Percentiles rank a stretch among this genome's conserved stretches.
Conservation (phyloP, 2,797 vertebrate genomes). For the Parauchenoglanis punctatus region DNA sequence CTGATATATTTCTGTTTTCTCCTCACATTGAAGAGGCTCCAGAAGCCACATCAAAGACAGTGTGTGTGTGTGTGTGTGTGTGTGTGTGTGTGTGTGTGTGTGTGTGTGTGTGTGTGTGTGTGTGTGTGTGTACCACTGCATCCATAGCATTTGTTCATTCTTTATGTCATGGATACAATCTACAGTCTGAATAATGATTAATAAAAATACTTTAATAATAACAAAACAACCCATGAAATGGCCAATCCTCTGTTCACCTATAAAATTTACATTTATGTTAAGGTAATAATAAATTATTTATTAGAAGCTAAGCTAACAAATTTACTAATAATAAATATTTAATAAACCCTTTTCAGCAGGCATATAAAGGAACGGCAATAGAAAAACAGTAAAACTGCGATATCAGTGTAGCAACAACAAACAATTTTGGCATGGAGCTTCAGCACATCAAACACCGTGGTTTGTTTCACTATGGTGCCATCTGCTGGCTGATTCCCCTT, state of each 20-base stretch:
- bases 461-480: slow-evolving; percentile 36
- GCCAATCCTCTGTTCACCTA: neutral
- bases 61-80: slow-evolving; percentile 7
- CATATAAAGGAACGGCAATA: neutral
- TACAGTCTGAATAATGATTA: neutral
- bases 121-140: neutral
- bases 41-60: slow-evolving; percentile 28
- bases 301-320: neutral
- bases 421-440: neutral
- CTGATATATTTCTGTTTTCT: neutral
- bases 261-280: neutral
- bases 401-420: neutral
- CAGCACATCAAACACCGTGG: neutral
- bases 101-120: neutral
- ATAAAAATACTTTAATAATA: neutral
- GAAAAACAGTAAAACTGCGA: neutral
- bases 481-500: slow-evolving; percentile 35
- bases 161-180: neutral
- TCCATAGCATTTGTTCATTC: neutral
- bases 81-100: slow-evolving; percentile 13
- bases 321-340: neutral
- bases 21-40: neutral
- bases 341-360: neutral
- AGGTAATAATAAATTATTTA: neutral
- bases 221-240: neutral